phyloP scores from a whole-genome alignment of 2,113 vertebrate species.

The Macquaria australasica region DNA sequence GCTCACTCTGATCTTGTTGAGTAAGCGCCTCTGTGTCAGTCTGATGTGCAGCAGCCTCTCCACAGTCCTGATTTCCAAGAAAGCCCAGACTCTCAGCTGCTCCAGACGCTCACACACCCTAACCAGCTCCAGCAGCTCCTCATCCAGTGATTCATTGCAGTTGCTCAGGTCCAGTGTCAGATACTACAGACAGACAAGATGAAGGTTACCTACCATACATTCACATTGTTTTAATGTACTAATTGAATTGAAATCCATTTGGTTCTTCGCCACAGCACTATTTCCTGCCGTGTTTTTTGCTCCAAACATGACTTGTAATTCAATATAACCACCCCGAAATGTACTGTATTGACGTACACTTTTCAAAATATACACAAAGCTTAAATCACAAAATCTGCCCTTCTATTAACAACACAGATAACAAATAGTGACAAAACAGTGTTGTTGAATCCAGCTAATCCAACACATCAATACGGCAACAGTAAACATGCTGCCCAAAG shows the following conservation, averaged over 20 bases:
- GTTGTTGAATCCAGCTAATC: background rate
- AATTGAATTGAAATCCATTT: background rate
- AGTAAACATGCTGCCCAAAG: background rate
- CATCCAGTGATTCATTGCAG: constrained; percentile 40
- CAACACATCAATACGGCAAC: background rate
- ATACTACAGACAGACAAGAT: constrained; percentile 16
- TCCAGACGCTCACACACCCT: constrained; percentile 34
- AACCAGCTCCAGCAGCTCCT: constrained; percentile 50
- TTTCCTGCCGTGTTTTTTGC: background rate
- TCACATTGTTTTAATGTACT: background rate
- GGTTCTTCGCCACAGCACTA: background rate
- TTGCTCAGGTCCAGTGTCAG: constrained; percentile 55
- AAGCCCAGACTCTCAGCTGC: constrained; percentile 38
- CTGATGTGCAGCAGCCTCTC: constrained; percentile 39
- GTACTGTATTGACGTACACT: background rate
- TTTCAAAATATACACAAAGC: background rate
- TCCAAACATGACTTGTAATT: background rate
- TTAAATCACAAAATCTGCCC: background rate
- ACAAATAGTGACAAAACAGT: background rate
- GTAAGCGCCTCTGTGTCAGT: constrained; percentile 19
- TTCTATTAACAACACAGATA: background rate
- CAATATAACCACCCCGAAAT: background rate
- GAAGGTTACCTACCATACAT: background rate
- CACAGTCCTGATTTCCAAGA: constrained; percentile 37
- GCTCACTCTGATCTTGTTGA: constrained; percentile 52